A percentile compares a stretch with the other conserved stretches of the same genome.
Conservation (phyloP, 2,113 vertebrate genomes). For the Trogon melanurus region DNA sequence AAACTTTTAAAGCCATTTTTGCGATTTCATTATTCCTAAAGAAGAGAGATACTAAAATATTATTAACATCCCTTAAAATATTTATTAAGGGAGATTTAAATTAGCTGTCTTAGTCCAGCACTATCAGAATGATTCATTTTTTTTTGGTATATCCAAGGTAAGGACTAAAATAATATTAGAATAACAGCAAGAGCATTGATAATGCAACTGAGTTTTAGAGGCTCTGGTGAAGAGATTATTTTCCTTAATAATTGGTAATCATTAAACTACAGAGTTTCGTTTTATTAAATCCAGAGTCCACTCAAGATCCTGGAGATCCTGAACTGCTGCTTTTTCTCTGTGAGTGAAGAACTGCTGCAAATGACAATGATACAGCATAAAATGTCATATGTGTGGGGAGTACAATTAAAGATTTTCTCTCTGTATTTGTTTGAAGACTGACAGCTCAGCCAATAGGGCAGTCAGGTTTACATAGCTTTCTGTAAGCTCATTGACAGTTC, state of each 20-base stretch:
- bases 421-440: constrained; percentile 55
- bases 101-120: neutral
- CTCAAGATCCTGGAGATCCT: neutral
- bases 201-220: neutral
- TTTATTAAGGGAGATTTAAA: constrained; percentile 56
- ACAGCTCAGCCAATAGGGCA: constrained; percentile 60
- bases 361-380: constrained; percentile 11
- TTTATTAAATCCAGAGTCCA: neutral
- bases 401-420: constrained; percentile 60
- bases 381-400: neutral
- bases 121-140: neutral
- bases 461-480: constrained; percentile 38
- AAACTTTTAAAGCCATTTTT: constrained; percentile 61
- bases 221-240: neutral
- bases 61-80: constrained; percentile 64
- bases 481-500: constrained; percentile 67
- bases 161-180: neutral
- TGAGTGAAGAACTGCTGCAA: neutral
- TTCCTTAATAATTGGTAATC: neutral
- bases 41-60: constrained; percentile 49
- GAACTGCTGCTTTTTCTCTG: neutral
- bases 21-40: constrained; percentile 61
- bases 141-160: neutral
- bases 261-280: neutral
- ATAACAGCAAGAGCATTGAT: neutral